Conservation (phyloP, 1,140 invertebrate species). For the Drosophila sturtevanti region DNA sequence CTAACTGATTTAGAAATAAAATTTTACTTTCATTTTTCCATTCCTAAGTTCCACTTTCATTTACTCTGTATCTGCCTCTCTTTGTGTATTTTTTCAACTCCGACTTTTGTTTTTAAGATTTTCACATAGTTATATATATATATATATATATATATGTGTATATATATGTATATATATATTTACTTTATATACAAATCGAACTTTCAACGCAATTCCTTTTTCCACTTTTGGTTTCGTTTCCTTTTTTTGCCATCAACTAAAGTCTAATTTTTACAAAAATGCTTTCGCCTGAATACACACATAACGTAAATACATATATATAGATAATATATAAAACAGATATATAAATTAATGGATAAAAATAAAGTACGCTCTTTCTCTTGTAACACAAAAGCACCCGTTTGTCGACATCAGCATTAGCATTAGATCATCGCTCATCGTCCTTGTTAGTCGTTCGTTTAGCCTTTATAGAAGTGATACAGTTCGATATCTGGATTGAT, state of each 20-base stretch:
- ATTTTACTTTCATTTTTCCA: too few relatives aligned
- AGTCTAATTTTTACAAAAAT: conserved; percentile 70
- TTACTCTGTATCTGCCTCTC: too few relatives aligned
- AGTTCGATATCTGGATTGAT: conserved; percentile 59
- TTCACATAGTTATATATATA: too few relatives aligned
- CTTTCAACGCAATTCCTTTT: conserved; percentile 12
- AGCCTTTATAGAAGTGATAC: conserved; percentile 68
- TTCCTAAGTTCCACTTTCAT: background rate
- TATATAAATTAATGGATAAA: conserved; percentile 36
- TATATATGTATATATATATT: too few relatives aligned
- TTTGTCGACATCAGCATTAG: background rate
- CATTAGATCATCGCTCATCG: background rate
- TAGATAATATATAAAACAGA: conserved; percentile 24
- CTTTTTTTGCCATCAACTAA: conserved; percentile 51
- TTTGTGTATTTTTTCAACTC: too few relatives aligned
- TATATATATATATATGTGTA: too few relatives aligned
- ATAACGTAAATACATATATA: conserved; percentile 64
- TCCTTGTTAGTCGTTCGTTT: conserved; percentile 18
- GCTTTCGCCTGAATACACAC: conserved; percentile 61
- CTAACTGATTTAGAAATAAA: too few relatives aligned
- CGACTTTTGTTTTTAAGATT: too few relatives aligned
- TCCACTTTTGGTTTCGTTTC: conserved; percentile 15
- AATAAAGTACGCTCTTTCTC: conserved; percentile 5
- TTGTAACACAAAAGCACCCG: conserved; percentile 12
- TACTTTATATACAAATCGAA: conserved; percentile 21